A percentile compares a stretch with the other conserved stretches of the same genome.
These are phyloP conservation scores for Philotrypesis tridentata DNA, from an alignment of 1,140 invertebrate species.

Conservation along the genomic window DNA sequence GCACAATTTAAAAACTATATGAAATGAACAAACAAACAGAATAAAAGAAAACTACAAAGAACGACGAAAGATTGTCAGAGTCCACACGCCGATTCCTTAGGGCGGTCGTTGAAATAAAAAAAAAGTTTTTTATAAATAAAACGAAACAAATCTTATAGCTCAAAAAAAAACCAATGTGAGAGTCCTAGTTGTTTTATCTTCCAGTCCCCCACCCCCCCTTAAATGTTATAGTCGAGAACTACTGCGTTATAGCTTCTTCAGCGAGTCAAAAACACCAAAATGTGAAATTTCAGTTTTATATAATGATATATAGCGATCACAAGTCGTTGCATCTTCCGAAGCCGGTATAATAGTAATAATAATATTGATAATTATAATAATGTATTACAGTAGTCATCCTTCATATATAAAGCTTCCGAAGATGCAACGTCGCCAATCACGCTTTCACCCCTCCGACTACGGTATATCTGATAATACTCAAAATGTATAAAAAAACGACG, in stretches of 20 bases:
- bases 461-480: slow-evolving; percentile 47
- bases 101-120: slow-evolving; percentile 12
- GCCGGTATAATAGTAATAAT: neutral
- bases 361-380: neutral
- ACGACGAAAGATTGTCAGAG: slow-evolving; percentile 27
- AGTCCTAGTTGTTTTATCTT: slow-evolving; percentile 42
- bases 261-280: slow-evolving; percentile 18
- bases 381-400: neutral
- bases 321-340: neutral
- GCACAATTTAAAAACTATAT: slow-evolving; percentile 40
- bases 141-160: slow-evolving; percentile 37
- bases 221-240: neutral
- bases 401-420: neutral
- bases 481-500: slow-evolving; percentile 27
- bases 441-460: slow-evolving; percentile 38
- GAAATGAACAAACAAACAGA: slow-evolving; percentile 11
- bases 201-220: slow-evolving; percentile 20
- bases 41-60: neutral
- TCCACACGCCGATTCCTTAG: slow-evolving; percentile 27
- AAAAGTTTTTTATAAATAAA: slow-evolving; percentile 37
- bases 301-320: too few relatives aligned
- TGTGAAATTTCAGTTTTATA: slow-evolving; percentile 13
- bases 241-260: neutral
- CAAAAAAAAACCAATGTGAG: slow-evolving; percentile 22
- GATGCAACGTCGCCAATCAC: slow-evolving; percentile 24